Evolutionary conservation across 1,140 invertebrate species (phyloP).

Genomic region (Apis cerana): DNA sequence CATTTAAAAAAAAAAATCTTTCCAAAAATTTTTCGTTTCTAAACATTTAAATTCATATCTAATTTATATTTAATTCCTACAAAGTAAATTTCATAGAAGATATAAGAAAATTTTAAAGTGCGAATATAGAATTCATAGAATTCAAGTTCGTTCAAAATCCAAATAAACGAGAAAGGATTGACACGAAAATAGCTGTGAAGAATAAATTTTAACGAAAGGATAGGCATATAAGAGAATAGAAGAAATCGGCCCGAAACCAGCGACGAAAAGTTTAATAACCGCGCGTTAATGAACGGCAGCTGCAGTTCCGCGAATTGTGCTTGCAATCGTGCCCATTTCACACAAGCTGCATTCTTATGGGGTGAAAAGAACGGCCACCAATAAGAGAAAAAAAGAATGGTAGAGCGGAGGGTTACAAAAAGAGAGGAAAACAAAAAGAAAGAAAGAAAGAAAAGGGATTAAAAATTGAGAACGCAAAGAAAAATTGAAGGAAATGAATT

Average conservation of each 20-base stretch:
- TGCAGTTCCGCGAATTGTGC: slow-evolving; percentile 53
- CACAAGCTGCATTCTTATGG: slow-evolving; percentile 39
- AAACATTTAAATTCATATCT: neutral
- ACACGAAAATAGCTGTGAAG: slow-evolving; percentile 20
- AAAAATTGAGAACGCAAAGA: neutral
- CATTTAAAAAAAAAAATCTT: no score
- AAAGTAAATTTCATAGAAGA: neutral
- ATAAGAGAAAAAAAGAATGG: neutral
- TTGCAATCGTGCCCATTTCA: slow-evolving; percentile 24
- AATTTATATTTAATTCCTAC: neutral
- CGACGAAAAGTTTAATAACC: slow-evolving; percentile 54
- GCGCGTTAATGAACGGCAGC: slow-evolving; percentile 56
- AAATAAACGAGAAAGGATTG: neutral
- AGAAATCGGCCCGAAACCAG: slow-evolving; percentile 44
- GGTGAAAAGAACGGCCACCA: slow-evolving; percentile 31
- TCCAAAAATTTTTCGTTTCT: no score
- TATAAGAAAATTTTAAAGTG: neutral
- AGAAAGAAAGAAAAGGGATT: neutral
- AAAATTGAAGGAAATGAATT: no score
- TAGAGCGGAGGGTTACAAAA: neutral
- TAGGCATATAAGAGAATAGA: slow-evolving; percentile 30
- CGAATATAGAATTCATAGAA: neutral
- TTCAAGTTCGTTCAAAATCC: neutral
- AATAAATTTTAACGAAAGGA: slow-evolving; percentile 52
- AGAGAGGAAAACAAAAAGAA: no score